Evolutionary conservation across 1,140 invertebrate genomes (phyloP), one percentile per base, ranked within the genome.

Genomic region (Lepidostoma basale): DNA sequence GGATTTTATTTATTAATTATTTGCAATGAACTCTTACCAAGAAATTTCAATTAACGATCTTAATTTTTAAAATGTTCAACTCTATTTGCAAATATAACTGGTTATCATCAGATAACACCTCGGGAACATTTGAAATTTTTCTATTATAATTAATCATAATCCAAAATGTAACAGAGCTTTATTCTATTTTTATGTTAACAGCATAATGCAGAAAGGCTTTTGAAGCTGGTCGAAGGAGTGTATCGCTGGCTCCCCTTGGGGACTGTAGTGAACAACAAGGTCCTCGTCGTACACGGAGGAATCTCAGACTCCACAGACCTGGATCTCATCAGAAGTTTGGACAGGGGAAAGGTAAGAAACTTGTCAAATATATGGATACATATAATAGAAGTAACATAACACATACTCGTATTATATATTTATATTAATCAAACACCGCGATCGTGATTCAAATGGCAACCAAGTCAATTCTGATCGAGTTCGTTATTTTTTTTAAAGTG

Each of bases 171-270:
- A 42, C 6, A 10, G 5, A 42, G 3, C 22, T 45, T 14, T 18
- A 45, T 20, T 3, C 16, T 45, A 8, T 42, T 9, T 62, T 30
- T 10, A 47, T 30, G 22, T 39, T 67, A 60, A 30, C 79, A 93
- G 90, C 84, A 87, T 62, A 90, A 93, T 74, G 87, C 92, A 5
- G 89, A 89, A 65, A 86, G 88, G 59, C 82, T 96, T 10, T 80
- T 95, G 44, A 87, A 88, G 73, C 79, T 95, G 66, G 90, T 96
- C 68, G 92, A 95, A 76, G 90, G 92, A 73, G 88, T 97, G 22
- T 97, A 95, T 78, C 86, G 92, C 70, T 96, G 93, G 91, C 83
- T 97, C 39, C 95, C 95, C 0, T 76, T 97, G 20, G 94, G 92
- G 30, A 94, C 94, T 0, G 85, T 97, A 45, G 89, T 97, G 73